Evolutionary conservation across 2,113 vertebrate species (phyloP), one percentile per base, ranked within the genome.

Genomic region (Sigmodon hispidus): DNA sequence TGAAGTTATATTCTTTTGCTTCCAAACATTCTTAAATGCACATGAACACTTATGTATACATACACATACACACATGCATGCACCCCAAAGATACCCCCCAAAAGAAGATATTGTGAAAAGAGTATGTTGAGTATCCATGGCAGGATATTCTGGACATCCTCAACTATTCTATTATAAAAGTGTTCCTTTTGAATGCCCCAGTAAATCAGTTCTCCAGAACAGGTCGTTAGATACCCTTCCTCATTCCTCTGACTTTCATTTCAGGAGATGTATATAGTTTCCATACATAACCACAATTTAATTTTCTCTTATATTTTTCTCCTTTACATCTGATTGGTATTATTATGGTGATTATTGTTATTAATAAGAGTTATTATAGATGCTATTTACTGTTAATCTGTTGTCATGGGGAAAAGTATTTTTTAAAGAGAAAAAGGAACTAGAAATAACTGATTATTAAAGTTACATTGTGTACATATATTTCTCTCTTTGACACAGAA

Each of bases 361-460:
- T 45, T 95, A 96, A 89, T 96, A 96, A 91, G 63, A 86, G 90
- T 87, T 93, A 97, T 96, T 97, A 88, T 12, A 96, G 92, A 69
- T 95, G 31, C 52, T 92, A 36, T 93, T 77, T 89, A 65, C 36
- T 90, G 36, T 92, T 83, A 13, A 87, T 96, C 61, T 22, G 85
- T 96, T 96, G 73, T 69, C 89, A 95, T 81, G 57, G 43, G 89
- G 16, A 97, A n/a, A 86, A 96, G 36, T 31, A 87, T 22, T 34
- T 9, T 45, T 65, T 65, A 34, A 84, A 26, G 26, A 6, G 55
- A 87, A n/a, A 87, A 79, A 85, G 29, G 70, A 11, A 61, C 3
- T 95, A 89, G 48, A 87, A 83, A 89, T 90, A 97, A 94, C 67
- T 87, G 55, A 94, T 95, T 95, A 94, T 67, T 31, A 87, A 93